A percentile compares a stretch with the other conserved stretches of the same genome.
These are phyloP conservation scores for Cepaea nemoralis DNA, from an alignment of 1,140 invertebrate genomes.

Conservation along the genomic window DNA sequence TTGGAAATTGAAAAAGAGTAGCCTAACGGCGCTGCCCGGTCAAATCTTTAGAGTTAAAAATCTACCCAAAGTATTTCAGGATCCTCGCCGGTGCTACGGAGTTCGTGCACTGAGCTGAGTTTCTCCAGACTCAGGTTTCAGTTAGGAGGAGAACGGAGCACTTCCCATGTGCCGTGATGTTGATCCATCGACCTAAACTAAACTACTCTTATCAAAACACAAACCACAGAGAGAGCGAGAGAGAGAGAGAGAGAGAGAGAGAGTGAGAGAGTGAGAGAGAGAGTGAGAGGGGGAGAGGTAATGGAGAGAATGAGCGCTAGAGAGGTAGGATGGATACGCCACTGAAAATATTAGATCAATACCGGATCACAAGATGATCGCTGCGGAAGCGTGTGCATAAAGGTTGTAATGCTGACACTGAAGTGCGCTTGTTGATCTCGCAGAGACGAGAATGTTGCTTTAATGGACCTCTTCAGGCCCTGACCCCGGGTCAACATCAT, in stretches of 20 bases:
- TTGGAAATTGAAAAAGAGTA: no score
- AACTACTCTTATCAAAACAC: no score
- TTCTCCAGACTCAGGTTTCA: no score
- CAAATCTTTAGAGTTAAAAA: no score
- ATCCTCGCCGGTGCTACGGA: no score
- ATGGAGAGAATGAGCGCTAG: neutral
- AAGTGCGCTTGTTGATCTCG: constrained; percentile 21
- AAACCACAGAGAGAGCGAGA: no score
- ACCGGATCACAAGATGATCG: constrained; percentile 16
- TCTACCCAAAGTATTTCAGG: no score
- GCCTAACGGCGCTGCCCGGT: no score
- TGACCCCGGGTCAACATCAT: constrained; percentile 28
- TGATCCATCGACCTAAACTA: no score
- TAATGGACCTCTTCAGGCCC: constrained; percentile 28
- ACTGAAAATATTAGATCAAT: constrained; percentile 10
- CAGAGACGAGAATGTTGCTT: constrained; percentile 16
- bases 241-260: neutral
- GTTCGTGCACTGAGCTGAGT: no score
- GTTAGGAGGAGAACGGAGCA: no score
- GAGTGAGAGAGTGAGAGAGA: neutral
- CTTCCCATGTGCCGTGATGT: no score
- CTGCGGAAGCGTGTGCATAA: constrained; percentile 7
- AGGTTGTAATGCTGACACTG: constrained; percentile 10
- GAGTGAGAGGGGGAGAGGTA: neutral
- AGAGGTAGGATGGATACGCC: neutral